Base-by-base conservation (phyloP, 2,797 vertebrate species). In the Linurgus olivaceus region DNA sequence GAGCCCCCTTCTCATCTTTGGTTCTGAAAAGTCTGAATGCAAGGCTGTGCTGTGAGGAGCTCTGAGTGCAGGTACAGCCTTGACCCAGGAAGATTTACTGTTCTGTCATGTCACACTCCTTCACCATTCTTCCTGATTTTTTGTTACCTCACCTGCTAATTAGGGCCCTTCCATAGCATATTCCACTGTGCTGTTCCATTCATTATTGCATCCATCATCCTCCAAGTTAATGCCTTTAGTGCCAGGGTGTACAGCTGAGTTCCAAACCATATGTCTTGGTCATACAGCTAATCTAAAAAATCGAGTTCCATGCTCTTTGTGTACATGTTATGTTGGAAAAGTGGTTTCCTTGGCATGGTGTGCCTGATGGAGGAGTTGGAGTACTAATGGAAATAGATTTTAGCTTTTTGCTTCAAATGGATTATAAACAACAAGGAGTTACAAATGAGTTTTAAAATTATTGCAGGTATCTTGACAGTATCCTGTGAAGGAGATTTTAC, bases 371-470 rank as follows among this genome's bases (percentile, higher is more conserved):
- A 73, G 70, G 48, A 88, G 63, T 52, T 44, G n/a, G 20, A 84
- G 50, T 40, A 37, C 42, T 68, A 74, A 73, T 7, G 3, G 91
- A 90, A 96, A 80, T 21, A 75, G 61, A 61, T 88, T 90, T 93
- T 31, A 85, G 59, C 45, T 77, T 81, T 63, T 73, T 88, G 29
- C 57, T 94, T 63, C 7, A 3, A 76, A 92, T 0, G 6, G 44
- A 59, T 96, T 94, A 61, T 71, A 66, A 88, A 77, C 78, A 91
- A 74, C 24, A 47, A 74, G 54, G 65, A 80, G 67, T 78, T 88
- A 96, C 66, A 92, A 95, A 93, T 74, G 37, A 84, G 86, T 75
- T 93, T 92, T 50, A 28, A 94, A 97, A 94, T 95, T 77, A 90
- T 85, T 77, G 72, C 44, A 63, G 73, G 65, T 96, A 71, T 55